Evolutionary conservation across 2,797 vertebrate genomes (phyloP), one percentile per base, ranked within the genome.

Genomic region (Sciaenops ocellatus): DNA sequence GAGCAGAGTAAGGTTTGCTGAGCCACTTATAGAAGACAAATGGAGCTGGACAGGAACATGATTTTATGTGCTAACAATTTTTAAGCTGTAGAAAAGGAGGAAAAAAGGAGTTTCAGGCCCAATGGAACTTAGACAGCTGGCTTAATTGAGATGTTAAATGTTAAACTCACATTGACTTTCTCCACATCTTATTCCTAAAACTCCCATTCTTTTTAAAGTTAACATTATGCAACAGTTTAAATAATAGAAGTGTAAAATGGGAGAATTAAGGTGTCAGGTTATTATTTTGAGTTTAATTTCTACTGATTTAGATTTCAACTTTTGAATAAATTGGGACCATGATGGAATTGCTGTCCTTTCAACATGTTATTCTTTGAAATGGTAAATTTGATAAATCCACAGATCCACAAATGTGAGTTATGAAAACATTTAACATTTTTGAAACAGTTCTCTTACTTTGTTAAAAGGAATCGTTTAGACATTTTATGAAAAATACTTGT

Each of bases 1-100:
- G 70, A 83, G 82, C 67, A 79, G 80, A 82, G 83, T 69, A 75
- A 67, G 82, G 84, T 88, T 91, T 90, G 83, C 84, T 85, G 85
- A 87, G 87, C 77, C 81, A 71, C 84, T 90, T 87, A 84, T 73
- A 64, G 69, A 78, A 85, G 91, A 91, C 86, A 91, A 93, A 91
- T 90, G 76, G 76, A 86, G 80, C 90, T 85, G 82, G 89, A 87
- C 88, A 76, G 75, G 73, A 83, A 88, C 90, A 87, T 86, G 87
- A 85, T 88, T 91, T 85, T 79, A 80, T 69, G 78, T 80, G 81
- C 69, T 85, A 71, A 86, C 85, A 79, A 79, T 89, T 85, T 76
- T 70, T 44, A 84, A 83, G 63, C 50, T 75, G 61, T 38, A 74
- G 71, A 77, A 83, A 77, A 73, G 26, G 46, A 38, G 28, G 57